phyloP scores from a whole-genome alignment of 2,888 invertebrate genomes.

The Hybos culiciformis region DNA sequence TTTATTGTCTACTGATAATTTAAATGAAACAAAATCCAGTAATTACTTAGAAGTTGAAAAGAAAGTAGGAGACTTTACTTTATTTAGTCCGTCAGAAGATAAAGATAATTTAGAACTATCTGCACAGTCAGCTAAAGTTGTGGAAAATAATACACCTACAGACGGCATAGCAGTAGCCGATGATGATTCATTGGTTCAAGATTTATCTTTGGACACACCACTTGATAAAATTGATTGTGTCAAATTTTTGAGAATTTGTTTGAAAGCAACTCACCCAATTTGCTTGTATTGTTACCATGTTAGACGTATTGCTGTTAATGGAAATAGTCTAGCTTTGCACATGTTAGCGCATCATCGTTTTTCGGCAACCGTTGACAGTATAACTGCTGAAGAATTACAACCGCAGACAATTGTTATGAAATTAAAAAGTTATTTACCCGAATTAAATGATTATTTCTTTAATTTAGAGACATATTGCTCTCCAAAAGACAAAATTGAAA shows the following conservation, averaged over 20 bases:
- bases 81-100: slow-evolving; percentile 10
- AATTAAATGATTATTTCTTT: slow-evolving; percentile 50
- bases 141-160: slow-evolving; percentile 14
- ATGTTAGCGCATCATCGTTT: slow-evolving; percentile 68
- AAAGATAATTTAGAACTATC: slow-evolving; percentile 11
- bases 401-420: slow-evolving; percentile 56
- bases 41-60: too few relatives aligned
- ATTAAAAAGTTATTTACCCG: slow-evolving; percentile 42
- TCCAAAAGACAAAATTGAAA: slow-evolving; percentile 2
- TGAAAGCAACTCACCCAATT: slow-evolving; percentile 50
- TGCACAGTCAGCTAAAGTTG: slow-evolving; percentile 4
- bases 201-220: slow-evolving; percentile 58
- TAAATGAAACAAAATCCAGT: too few relatives aligned
- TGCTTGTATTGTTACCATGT: slow-evolving; percentile 82
- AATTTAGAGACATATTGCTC: slow-evolving; percentile 55
- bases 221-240: slow-evolving; percentile 61
- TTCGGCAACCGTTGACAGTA: slow-evolving; percentile 62
- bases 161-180: slow-evolving; percentile 43
- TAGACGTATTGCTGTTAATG: slow-evolving; percentile 70
- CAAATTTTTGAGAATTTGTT: slow-evolving; percentile 57
- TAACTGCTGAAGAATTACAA: slow-evolving; percentile 58
- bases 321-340: slow-evolving; percentile 64
- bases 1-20: too few relatives aligned
- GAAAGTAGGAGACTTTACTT: too few relatives aligned
- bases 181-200: slow-evolving; percentile 50